Evolutionary conservation across 2,113 vertebrate genomes (phyloP).

Genomic region (Triplophysa siluroides): DNA sequence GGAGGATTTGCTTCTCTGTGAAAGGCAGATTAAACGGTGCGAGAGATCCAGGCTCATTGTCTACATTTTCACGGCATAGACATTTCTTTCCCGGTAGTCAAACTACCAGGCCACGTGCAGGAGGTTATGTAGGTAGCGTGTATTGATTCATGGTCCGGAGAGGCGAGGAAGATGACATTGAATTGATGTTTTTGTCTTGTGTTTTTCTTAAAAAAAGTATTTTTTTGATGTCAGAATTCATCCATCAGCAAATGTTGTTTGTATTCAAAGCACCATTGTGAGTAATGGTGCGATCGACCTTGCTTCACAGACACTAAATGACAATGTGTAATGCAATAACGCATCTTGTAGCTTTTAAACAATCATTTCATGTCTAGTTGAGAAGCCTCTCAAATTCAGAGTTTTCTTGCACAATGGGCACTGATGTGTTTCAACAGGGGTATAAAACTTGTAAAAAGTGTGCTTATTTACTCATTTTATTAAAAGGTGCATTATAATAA

Average conservation of each 20-base stretch:
- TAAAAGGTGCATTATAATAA: no score
- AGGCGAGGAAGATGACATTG: slow-evolving; percentile 8
- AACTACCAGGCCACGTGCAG: background rate
- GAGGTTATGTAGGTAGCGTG: slow-evolving; percentile 22
- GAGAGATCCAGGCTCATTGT: slow-evolving; percentile 59
- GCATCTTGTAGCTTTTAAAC: slow-evolving; percentile 20
- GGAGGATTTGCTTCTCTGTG: slow-evolving; percentile 62
- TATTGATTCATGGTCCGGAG: slow-evolving; percentile 21
- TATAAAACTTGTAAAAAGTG: no score
- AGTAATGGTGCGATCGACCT: slow-evolving; percentile 24
- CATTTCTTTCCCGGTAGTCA: slow-evolving; percentile 33
- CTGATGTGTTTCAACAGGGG: no score
- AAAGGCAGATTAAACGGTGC: slow-evolving; percentile 60
- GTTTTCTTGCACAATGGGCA: background rate
- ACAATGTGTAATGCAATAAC: slow-evolving; percentile 11
- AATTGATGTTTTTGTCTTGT: slow-evolving; percentile 24
- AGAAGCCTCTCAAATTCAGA: background rate
- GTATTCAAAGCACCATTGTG: slow-evolving; percentile 14
- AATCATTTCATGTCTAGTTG: slow-evolving; percentile 2
- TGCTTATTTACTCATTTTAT: no score
- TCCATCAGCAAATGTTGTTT: slow-evolving; percentile 13
- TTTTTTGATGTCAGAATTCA: slow-evolving; percentile 18
- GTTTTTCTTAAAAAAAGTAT: slow-evolving; percentile 20
- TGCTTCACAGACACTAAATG: slow-evolving; percentile 14
- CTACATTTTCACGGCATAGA: slow-evolving; percentile 39